A percentile compares a stretch with the other conserved stretches of the same genome.
These are phyloP conservation scores for Troilus luridus DNA, from an alignment of 2,888 invertebrate genomes.

Conservation along the genomic window DNA sequence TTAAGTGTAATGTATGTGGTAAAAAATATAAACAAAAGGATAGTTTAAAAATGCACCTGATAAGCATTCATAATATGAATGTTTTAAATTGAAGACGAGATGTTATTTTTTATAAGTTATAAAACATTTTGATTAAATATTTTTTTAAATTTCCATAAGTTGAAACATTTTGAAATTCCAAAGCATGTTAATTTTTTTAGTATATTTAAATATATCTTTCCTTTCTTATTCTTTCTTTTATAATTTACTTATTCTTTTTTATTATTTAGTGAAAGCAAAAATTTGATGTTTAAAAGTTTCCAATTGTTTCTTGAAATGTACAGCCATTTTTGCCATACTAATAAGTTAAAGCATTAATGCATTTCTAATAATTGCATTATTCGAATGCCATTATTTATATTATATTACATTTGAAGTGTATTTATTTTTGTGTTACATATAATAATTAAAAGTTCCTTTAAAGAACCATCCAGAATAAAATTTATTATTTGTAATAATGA, in stretches of 20 bases:
- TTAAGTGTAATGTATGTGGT: constrained; percentile 53
- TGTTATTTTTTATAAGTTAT: neutral
- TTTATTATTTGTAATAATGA: neutral
- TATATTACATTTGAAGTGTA: neutral
- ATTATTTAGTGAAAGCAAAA: neutral
- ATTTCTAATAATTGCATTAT: neutral
- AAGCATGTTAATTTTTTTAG: neutral
- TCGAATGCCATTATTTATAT: neutral
- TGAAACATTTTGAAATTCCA: neutral
- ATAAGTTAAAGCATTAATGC: neutral
- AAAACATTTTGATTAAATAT: neutral
- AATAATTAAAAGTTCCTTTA: neutral
- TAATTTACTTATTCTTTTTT: neutral
- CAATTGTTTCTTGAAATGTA: neutral
- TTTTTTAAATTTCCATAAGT: neutral
- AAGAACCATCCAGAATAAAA: neutral
- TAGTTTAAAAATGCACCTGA: constrained; percentile 56
- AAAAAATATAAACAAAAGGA: constrained; percentile 51
- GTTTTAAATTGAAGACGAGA: neutral
- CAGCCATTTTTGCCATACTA: neutral
- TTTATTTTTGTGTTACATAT: neutral
- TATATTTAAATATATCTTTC: neutral
- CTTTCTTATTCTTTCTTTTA: neutral
- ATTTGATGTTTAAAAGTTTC: neutral
- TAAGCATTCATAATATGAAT: constrained; percentile 42